A percentile compares a stretch with the other conserved stretches of the same genome.
These are phyloP conservation scores for Ophion ellenae DNA, from an alignment of 2,888 invertebrate species.

Conservation along the genomic window DNA sequence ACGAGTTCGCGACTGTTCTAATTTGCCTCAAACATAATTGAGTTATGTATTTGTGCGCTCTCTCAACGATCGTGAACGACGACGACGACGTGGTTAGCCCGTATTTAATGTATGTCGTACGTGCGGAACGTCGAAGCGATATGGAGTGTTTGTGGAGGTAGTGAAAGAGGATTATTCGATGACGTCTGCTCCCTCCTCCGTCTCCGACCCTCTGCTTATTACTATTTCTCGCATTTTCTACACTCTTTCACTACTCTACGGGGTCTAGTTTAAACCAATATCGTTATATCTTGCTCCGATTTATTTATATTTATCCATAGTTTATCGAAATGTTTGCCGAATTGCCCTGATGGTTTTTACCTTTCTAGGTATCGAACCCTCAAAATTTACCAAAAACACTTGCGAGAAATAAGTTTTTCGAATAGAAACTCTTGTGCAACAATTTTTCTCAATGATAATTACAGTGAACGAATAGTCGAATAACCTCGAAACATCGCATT, in stretches of 20 bases:
- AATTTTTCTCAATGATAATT: too few relatives aligned
- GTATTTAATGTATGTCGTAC: conserved; percentile 38
- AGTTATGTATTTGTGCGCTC: conserved; percentile 62
- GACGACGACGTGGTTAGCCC: conserved; percentile 2
- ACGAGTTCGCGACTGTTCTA: conserved; percentile 64
- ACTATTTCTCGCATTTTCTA: neutral
- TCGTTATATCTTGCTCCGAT: conserved; percentile 28
- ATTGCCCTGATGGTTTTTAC: too few relatives aligned
- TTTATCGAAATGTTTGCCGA: too few relatives aligned
- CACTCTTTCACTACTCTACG: conserved; percentile 2
- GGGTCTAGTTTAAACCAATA: neutral
- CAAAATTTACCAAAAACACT: too few relatives aligned
- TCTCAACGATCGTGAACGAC: conserved; percentile 24
- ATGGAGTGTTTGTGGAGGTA: conserved; percentile 16
- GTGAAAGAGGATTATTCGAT: conserved; percentile 61
- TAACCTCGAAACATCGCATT: conserved; percentile 31
- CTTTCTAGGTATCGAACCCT: too few relatives aligned
- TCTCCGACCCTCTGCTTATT: neutral
- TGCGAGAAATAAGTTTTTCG: too few relatives aligned
- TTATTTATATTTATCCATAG: neutral
- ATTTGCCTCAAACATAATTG: conserved; percentile 64
- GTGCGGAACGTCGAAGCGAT: conserved; percentile 20
- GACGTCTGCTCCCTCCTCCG: conserved; percentile 34
- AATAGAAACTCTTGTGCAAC: too few relatives aligned
- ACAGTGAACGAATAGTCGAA: conserved; percentile 16